Conservation (phyloP, 2,888 invertebrate genomes). For the Cheilosia vulpina region DNA sequence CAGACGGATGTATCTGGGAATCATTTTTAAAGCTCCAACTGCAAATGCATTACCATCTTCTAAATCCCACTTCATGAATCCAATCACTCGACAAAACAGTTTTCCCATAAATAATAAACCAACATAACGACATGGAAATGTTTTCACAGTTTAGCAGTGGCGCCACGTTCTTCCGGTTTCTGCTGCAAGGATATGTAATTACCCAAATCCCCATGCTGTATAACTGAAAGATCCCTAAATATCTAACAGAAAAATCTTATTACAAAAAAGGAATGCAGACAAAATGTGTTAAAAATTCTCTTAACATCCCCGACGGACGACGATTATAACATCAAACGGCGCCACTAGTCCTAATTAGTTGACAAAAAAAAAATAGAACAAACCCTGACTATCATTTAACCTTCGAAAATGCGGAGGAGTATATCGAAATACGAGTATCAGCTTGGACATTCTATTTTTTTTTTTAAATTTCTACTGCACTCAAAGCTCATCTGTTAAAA, state of each 20-base stretch:
- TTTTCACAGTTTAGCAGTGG: constrained; percentile 12
- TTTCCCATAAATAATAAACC: too few relatives aligned
- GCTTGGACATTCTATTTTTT: not conserved
- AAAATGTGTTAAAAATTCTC: constrained; percentile 62
- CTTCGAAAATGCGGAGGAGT: constrained; percentile 34
- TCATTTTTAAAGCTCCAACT: too few relatives aligned
- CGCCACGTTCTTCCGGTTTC: constrained; percentile 60
- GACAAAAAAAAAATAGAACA: constrained; percentile 12
- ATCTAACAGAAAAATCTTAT: not conserved
- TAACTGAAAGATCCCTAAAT: not conserved
- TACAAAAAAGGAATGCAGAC: constrained; percentile 49
- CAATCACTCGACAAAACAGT: too few relatives aligned
- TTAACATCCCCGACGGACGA: constrained; percentile 8
- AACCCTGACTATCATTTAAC: constrained; percentile 51
- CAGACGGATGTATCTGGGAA: too few relatives aligned
- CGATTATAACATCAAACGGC: constrained; percentile 29
- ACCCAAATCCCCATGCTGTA: not conserved
- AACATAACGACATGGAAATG: not conserved
- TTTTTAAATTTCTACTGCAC: not conserved
- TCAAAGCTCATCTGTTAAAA: constrained; percentile 40
- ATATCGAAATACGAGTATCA: constrained; percentile 4
- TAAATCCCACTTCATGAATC: too few relatives aligned
- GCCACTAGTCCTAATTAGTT: constrained; percentile 54
- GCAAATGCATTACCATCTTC: too few relatives aligned
- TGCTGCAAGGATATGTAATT: constrained; percentile 25